Evolutionary conservation across 2,797 vertebrate species (phyloP).

Genomic region (Furcifer pardalis): DNA sequence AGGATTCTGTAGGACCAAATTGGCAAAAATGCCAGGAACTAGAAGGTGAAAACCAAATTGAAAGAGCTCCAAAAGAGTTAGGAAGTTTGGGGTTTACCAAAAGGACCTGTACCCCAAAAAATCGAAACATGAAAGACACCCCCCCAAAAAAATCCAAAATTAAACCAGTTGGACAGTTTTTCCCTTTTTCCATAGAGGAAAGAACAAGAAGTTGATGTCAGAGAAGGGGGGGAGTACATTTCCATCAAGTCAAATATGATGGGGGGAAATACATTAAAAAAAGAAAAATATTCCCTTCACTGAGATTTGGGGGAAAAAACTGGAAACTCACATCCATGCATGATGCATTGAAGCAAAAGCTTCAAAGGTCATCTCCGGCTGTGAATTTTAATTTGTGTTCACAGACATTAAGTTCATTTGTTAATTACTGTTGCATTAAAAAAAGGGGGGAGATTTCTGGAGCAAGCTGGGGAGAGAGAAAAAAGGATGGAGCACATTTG

Average conservation of each 20-base stretch:
- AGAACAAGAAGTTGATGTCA: too few species aligned
- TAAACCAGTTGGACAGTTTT: too few species aligned
- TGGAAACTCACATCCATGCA: neutral
- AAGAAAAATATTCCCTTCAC: neutral
- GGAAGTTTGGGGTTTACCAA: too few species aligned
- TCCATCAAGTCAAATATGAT: neutral
- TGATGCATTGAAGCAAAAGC: slow-evolving; percentile 20
- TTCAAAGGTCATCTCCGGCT: slow-evolving; percentile 70
- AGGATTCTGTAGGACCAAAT: too few species aligned
- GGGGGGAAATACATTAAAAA: neutral
- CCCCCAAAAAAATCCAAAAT: too few species aligned
- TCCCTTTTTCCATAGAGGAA: too few species aligned
- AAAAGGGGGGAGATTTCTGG: slow-evolving; percentile 66
- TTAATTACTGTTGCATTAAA: slow-evolving; percentile 73
- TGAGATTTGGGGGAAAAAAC: neutral
- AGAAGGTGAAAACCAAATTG: too few species aligned
- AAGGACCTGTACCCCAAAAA: too few species aligned
- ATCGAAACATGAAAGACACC: too few species aligned
- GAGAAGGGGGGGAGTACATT: slow-evolving; percentile 22
- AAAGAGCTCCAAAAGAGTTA: too few species aligned
- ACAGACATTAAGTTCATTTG: slow-evolving; percentile 69
- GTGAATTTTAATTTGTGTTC: slow-evolving; percentile 69
- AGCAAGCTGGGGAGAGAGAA: slow-evolving; percentile 43
- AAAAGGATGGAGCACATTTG: slow-evolving; percentile 65
- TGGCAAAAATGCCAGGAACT: too few species aligned